These are phyloP conservation scores for Lineus longissimus DNA, from an alignment of 1,140 invertebrate genomes.

Conservation along the genomic window DNA sequence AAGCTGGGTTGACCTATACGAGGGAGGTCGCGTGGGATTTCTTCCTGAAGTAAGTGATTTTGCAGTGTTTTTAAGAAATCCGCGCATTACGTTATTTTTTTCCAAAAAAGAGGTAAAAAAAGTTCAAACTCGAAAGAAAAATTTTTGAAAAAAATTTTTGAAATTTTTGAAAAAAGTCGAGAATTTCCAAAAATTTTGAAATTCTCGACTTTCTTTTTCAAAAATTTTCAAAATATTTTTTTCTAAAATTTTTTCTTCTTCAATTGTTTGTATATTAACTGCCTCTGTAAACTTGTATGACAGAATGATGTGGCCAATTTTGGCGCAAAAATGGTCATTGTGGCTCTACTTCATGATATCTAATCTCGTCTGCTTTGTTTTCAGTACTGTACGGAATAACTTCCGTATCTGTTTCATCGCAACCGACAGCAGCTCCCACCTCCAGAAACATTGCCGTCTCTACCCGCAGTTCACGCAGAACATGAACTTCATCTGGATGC, in stretches of 20 bases:
- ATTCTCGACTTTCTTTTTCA: no score
- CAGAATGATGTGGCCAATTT: no score
- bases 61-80: neutral
- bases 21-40: conserved; percentile 54
- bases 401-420: conserved; percentile 47
- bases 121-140: neutral
- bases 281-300: no score
- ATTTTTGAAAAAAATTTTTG: neutral
- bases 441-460: conserved; percentile 46
- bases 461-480: conserved; percentile 48
- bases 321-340: no score
- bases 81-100: neutral
- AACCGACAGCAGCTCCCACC: conserved; percentile 34
- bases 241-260: no score
- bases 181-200: no score
- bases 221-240: no score
- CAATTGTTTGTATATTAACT: no score
- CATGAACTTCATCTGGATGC: conserved; percentile 51
- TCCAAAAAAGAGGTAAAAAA: neutral
- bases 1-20: conserved; percentile 51
- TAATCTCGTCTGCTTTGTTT: neutral
- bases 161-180: neutral
- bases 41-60: conserved; percentile 45
- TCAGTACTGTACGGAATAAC: conserved; percentile 49
- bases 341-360: no score